Evolutionary conservation across 2,797 vertebrate species (phyloP), one percentile per base, ranked within the genome.

Genomic region (Gymnodraco acuticeps): DNA sequence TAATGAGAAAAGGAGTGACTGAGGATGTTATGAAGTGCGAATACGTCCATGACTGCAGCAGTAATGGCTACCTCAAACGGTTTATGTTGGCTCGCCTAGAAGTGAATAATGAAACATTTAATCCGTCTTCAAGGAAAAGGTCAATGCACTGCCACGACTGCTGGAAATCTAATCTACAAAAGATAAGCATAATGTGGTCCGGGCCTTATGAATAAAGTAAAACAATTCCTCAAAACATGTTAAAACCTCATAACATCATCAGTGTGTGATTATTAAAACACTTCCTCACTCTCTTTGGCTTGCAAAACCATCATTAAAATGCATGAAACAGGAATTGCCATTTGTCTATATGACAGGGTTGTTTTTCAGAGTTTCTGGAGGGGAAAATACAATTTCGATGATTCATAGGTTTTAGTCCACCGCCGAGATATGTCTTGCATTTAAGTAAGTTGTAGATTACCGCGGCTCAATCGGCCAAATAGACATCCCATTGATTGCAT

Each of bases 21-120:
- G 45, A 53, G 20, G 65, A 43, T 68, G 70, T 64, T 74, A 10
- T 58, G 54, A 64, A 69, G 47, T 65, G 52, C 16, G 1, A 70
- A 54, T 54, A 41, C 27, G 3, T 74, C 13, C 42, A 47, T 17
- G 68, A 70, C 61, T 15, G 12, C 13, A 5, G 14, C 50, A 38
- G 50, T 51, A 63, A 53, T 33, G 52, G 50, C 31, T 16, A 56
- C 41, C 10, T 67, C 11, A 60, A 10, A 72, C 0, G 13, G 16
- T 60, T 66, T 61, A 41, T 14, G n/a, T 60, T 71, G 8, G 66
- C 14, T n/a, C 0, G 12, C 3, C 11, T 61, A 2, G 51, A 17
- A 53, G 45, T 47, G 48, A 73, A 43, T 50, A 64, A 71, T 48
- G 51, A 71, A 79, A 46, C 17, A 31, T 73, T 80, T 73, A 13